Evolutionary conservation across 2,888 invertebrate genomes (phyloP), one percentile per base, ranked within the genome.

Genomic region (Drosophila demipolita): DNA sequence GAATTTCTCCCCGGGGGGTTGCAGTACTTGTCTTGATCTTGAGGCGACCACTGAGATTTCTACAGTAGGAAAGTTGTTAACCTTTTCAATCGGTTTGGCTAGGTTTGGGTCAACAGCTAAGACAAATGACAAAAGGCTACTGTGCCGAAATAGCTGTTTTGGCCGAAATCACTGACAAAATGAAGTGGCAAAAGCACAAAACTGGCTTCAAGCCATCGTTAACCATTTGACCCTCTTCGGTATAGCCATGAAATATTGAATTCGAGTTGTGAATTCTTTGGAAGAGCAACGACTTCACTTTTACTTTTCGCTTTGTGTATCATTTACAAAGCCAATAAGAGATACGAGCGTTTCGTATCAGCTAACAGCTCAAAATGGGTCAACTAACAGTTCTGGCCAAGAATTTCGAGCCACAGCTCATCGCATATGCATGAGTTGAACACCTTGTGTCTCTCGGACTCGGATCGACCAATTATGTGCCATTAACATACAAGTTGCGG

Each of bases 61-160:
- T 70, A 75, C 72, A 65, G 71, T 66, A 89, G 84, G 85, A 89
- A 85, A 85, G 89, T 74, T 87, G 85, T 87, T 85, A 89, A 89
- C 85, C 87, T 82, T 69, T 87, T 49, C 54, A 23, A 15, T 45
- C 15, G 23, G 45, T 45, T 45, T 15, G 45, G 55, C 26, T 40
- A 20, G 32, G 42, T 32, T 57, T 49, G 62, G 79, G 79, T 59
- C 75, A 79, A 63, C 65, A 81, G 58, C 70, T 33, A 72, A 85
- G 80, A 87, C 73, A 84, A 87, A 89, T 85, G 89, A 85, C 87
- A 89, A 89, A 89, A 87, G 87, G 85, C 85, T 85, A 87, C 85
- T 80, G 85, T 75, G 71, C 66, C n/a, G 20, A 32, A 32, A 20
- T 6, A 78, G 65, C 45, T 66, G 67, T 55, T 75, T 75, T 78